Percentiles rank a stretch among this genome's conserved stretches.
phyloP scores from a whole-genome alignment of 2,113 vertebrate species.

The Gambusia affinis region DNA sequence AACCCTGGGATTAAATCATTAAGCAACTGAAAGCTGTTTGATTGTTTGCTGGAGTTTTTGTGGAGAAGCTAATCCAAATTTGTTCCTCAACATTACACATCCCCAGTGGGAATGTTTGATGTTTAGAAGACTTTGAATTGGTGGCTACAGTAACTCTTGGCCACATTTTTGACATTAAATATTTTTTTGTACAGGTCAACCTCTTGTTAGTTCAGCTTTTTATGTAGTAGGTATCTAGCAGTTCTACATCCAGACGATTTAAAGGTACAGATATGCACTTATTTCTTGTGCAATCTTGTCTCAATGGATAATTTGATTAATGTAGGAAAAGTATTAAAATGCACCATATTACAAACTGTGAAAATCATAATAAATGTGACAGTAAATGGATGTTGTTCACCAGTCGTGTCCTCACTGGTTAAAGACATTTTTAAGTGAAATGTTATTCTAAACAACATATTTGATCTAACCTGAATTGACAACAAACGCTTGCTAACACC shows the following conservation, averaged over 20 bases:
- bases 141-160: neutral
- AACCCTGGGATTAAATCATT: too few relatives aligned
- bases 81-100: neutral
- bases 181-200: neutral
- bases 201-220: neutral
- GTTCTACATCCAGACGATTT: neutral
- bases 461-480: slow-evolving; percentile 32
- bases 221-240: neutral
- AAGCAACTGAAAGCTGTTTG: too few relatives aligned
- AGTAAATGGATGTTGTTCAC: neutral
- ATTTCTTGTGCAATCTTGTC: neutral
- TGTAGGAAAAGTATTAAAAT: slow-evolving; percentile 15
- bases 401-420: neutral
- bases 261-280: neutral
- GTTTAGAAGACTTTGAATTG: neutral
- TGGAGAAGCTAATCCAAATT: neutral
- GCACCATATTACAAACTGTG: slow-evolving; percentile 16
- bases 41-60: too few relatives aligned
- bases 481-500: slow-evolving; percentile 41
- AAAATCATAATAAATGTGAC: slow-evolving; percentile 21
- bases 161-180: neutral
- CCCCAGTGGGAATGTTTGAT: neutral
- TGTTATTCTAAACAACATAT: slow-evolving; percentile 9
- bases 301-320: slow-evolving; percentile 3
- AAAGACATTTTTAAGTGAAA: slow-evolving; percentile 13